These are phyloP conservation scores for Acrobasis suavella DNA, from an alignment of 2,888 invertebrate species.

Conservation along the genomic window DNA sequence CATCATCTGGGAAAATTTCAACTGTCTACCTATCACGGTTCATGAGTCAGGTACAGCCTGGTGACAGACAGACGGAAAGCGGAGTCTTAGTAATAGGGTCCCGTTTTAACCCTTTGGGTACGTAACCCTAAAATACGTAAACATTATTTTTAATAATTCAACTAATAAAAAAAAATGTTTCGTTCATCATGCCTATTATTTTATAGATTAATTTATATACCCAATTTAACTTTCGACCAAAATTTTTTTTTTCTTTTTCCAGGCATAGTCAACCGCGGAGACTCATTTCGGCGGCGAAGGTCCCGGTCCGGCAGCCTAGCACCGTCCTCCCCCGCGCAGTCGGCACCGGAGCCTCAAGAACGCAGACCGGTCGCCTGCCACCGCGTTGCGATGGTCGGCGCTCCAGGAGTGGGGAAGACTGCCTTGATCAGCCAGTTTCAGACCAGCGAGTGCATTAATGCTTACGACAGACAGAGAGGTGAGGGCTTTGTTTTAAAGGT, in stretches of 20 bases:
- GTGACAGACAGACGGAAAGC: too few relatives aligned
- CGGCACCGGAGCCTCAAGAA: conserved; percentile 74
- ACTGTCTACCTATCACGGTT: too few relatives aligned
- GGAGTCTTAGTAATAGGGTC: too few relatives aligned
- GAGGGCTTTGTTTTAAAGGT: conserved; percentile 30
- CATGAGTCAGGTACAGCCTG: too few relatives aligned
- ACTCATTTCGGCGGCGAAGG: conserved; percentile 93
- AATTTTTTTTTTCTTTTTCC: conserved; percentile 43
- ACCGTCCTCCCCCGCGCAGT: conserved; percentile 78
- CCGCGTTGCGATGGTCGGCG: conserved; percentile 89
- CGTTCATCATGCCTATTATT: too few relatives aligned
- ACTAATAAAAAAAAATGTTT: too few relatives aligned
- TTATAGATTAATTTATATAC: too few relatives aligned
- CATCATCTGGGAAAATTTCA: too few relatives aligned
- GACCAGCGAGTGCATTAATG: conserved; percentile 96
- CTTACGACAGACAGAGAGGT: conserved; percentile 94
- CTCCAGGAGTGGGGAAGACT: conserved; percentile 92
- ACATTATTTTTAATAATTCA: too few relatives aligned
- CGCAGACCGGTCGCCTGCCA: conserved; percentile 80
- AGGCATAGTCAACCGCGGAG: conserved; percentile 97
- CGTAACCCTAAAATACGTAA: too few relatives aligned
- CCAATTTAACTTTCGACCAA: too few relatives aligned
- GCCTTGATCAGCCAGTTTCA: conserved; percentile 94
- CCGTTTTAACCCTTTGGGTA: too few relatives aligned
- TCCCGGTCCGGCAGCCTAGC: conserved; percentile 92